Base-by-base conservation (phyloP, 1,140 invertebrate species). In the Macrocentrus cingulum region DNA sequence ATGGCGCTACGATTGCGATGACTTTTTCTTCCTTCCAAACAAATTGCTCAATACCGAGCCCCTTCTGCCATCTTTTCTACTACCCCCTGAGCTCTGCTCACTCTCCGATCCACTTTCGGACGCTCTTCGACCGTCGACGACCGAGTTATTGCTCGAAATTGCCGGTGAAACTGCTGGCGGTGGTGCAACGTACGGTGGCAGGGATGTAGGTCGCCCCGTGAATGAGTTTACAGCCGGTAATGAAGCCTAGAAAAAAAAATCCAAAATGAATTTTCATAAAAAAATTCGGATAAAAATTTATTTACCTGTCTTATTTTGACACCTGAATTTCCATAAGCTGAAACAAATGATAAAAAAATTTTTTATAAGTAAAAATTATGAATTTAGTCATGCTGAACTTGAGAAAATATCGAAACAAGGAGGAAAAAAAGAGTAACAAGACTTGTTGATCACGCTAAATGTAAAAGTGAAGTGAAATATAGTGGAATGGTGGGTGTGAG, bases 21-120 rank as follows among this genome's bases (percentile, higher is more conserved):
- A 68, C 44, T 80, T 80, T 53, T 78, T 80, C 37, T 73, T 67
- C 56, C 77, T 75, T 16, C 80, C 72, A 49, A 81, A 81, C 18
- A 81, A 57, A 62, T 77, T 81, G 56, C 78, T 81, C 22, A 81
- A 60, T 6, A 81, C 79, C 18, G 77, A 79, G 59, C 70, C 76
- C 46, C 77, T 69, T 44, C 80, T 81, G 46, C 73, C 71, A 56
- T 79, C 76, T 52, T 79, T 79, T 2, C 78, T 71, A 57, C 64
- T 69, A 25, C 70, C 65, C 22, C 63, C 66, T n/a, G 65, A 62
- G 19, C 70, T 80, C 20, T 80, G 77, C 49, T 80, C 79, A 51
- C 79, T 80, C 55, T 81, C 80, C 1, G 79, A 78, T n/a, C 77
- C 77, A 61, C 79, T 81, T 52, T 81, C 79, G 0, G 77, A 79